These are phyloP conservation scores for Trissolcus japonicus DNA, from an alignment of 2,888 invertebrate species.

Conservation along the genomic window DNA sequence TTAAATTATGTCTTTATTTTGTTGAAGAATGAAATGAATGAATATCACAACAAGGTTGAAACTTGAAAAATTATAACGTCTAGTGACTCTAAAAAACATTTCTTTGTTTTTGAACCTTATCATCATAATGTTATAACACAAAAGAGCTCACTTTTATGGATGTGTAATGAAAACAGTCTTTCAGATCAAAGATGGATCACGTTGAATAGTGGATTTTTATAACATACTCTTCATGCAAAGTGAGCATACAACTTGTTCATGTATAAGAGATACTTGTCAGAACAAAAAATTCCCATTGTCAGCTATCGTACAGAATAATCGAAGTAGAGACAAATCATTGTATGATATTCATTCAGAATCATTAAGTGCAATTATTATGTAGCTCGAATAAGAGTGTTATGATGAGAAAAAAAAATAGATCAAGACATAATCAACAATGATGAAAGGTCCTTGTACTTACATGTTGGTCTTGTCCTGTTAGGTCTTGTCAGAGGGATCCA, in stretches of 20 bases:
- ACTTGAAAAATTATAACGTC: no score
- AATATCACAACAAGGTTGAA: no score
- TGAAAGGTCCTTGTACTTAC: slow-evolving; percentile 80
- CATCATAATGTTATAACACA: no score
- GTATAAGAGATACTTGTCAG: slow-evolving; percentile 40
- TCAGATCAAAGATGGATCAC: background rate
- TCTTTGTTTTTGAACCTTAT: no score
- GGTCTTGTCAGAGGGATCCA: slow-evolving; percentile 96
- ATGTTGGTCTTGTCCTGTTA: slow-evolving; percentile 91
- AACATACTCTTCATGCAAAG: slow-evolving; percentile 28
- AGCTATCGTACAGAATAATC: slow-evolving; percentile 55
- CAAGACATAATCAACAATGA: slow-evolving; percentile 15
- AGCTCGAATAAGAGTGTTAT: slow-evolving; percentile 7
- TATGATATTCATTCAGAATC: slow-evolving; percentile 64
- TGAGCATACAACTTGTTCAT: slow-evolving; percentile 9
- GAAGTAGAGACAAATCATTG: slow-evolving; percentile 65
- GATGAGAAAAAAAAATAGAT: background rate
- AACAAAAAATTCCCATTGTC: slow-evolving; percentile 64
- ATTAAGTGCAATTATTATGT: slow-evolving; percentile 65
- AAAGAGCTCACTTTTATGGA: no score
- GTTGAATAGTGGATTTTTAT: slow-evolving; percentile 34
- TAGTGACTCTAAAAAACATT: no score
- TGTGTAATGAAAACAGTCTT: no score
- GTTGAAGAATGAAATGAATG: no score
- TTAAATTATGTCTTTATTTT: no score